These are phyloP conservation scores for Scylla paramamosain DNA, from an alignment of 1,140 invertebrate genomes.

Conservation along the genomic window DNA sequence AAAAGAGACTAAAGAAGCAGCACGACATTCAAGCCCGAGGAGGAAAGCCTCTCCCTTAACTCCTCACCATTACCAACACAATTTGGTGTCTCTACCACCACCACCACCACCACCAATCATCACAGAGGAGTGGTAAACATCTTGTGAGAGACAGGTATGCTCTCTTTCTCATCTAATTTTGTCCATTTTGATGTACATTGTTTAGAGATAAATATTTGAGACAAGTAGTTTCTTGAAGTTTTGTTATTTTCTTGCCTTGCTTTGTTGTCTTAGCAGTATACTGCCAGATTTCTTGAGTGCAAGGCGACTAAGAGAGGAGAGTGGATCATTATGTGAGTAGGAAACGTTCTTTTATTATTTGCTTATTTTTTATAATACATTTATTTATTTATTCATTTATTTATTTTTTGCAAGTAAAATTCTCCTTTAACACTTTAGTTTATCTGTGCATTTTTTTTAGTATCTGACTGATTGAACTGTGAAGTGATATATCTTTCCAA, in stretches of 20 bases:
- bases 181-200: background rate
- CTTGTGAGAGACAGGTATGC: background rate
- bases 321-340: background rate
- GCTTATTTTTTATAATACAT: too few species aligned
- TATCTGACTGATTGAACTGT: too few species aligned
- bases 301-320: background rate
- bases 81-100: background rate
- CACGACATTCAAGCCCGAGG: slow-evolving; percentile 79
- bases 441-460: too few species aligned
- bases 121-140: background rate
- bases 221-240: background rate
- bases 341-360: too few species aligned
- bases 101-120: background rate
- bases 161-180: background rate
- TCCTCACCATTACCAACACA: background rate
- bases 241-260: background rate
- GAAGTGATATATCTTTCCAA: too few species aligned
- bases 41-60: slow-evolving; percentile 69
- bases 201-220: background rate
- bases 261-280: background rate
- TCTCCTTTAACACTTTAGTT: too few species aligned
- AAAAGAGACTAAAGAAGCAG: slow-evolving; percentile 87
- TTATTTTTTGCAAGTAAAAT: too few species aligned
- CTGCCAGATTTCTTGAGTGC: background rate
- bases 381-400: background rate